Evolutionary conservation across 2,888 invertebrate genomes (phyloP).

Genomic region (Plutella xylostella): DNA sequence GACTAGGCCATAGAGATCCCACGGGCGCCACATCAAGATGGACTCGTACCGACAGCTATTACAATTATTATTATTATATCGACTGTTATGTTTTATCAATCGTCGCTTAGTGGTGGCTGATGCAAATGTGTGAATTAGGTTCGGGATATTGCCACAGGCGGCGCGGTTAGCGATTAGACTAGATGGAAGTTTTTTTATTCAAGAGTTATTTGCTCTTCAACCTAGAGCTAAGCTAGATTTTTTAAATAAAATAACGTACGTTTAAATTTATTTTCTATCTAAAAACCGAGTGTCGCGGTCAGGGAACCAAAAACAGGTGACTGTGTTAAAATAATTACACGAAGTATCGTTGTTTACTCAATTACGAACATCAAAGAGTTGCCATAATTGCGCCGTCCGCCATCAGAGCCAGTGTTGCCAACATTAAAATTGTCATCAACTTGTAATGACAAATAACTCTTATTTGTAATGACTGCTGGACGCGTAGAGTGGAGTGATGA

Average conservation of each 20-base stretch:
- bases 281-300: no score
- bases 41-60: background rate
- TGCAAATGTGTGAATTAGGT: background rate
- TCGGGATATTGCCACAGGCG: background rate
- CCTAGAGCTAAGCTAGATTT: no score
- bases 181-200: no score
- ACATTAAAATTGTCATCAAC: constrained; percentile 4
- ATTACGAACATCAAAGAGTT: no score
- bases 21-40: background rate
- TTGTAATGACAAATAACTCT: constrained; percentile 7
- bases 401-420: background rate
- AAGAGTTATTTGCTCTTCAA: no score
- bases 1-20: background rate
- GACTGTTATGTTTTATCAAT: background rate
- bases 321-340: no score
- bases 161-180: background rate
- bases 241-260: no score
- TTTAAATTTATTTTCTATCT: no score
- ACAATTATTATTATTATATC: background rate
- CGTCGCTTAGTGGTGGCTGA: background rate
- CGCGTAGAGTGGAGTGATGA: no score
- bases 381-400: no score
- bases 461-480: constrained; percentile 24
- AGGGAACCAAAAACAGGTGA: no score
- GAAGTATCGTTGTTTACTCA: no score